Evolutionary conservation across 2,888 invertebrate species (phyloP).

Genomic region (Seira sanloemensis): DNA sequence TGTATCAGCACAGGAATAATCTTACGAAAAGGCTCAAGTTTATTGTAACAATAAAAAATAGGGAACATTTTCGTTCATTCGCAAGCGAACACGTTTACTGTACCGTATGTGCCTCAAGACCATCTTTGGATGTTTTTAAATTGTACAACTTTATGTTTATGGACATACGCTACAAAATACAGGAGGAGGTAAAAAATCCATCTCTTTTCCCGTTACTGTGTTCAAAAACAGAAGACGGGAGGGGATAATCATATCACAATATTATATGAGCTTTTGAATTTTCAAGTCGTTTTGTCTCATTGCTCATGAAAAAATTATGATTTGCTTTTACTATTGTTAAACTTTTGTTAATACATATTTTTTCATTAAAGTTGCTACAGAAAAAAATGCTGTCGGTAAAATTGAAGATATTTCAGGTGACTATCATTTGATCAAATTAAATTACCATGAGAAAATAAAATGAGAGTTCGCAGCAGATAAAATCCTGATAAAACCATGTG

Average conservation of each 20-base stretch:
- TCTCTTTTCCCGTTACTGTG: constrained; percentile 7
- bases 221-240: background rate
- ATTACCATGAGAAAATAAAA: constrained; percentile 6
- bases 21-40: background rate
- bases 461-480: background rate
- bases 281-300: too few relatives aligned
- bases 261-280: too few relatives aligned
- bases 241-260: too few relatives aligned
- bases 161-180: background rate
- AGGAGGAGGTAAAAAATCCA: constrained; percentile 6
- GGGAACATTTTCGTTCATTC: constrained; percentile 10
- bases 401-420: too few relatives aligned
- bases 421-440: too few relatives aligned
- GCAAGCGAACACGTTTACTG: too few relatives aligned
- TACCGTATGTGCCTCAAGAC: background rate
- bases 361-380: too few relatives aligned
- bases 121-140: constrained; percentile 10
- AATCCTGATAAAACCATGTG: background rate
- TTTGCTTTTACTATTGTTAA: too few relatives aligned
- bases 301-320: too few relatives aligned
- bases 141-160: constrained; percentile 10
- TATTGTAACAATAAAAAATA: background rate
- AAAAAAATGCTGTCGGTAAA: too few relatives aligned
- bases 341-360: too few relatives aligned
- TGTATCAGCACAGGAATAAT: too few relatives aligned